Conservation (phyloP, 1,140 invertebrate genomes). For the Lerema accius region DNA sequence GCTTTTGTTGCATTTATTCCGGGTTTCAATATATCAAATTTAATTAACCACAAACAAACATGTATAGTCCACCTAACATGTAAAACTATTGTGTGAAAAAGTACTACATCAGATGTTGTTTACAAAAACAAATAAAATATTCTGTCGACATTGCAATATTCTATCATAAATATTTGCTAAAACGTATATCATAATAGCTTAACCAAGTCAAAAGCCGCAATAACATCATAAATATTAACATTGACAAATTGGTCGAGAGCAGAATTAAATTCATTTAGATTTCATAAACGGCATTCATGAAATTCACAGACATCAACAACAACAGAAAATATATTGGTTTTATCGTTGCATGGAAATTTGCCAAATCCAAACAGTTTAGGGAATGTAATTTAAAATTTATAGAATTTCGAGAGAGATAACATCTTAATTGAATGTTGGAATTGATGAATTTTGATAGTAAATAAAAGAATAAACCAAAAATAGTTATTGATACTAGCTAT, state of each 20-base stretch:
- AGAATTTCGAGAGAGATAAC: slow-evolving; percentile 67
- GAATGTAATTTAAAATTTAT: slow-evolving; percentile 69
- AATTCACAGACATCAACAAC: slow-evolving; percentile 33
- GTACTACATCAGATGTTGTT: neutral
- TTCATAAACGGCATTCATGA: slow-evolving; percentile 34
- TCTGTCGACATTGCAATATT: neutral
- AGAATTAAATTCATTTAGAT: slow-evolving; percentile 32
- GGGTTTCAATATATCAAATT: no score
- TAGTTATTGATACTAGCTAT: no score
- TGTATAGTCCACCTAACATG: no score
- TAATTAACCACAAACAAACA: no score
- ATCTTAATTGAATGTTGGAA: slow-evolving; percentile 52
- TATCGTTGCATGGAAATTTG: slow-evolving; percentile 64
- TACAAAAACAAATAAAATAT: neutral
- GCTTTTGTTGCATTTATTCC: no score
- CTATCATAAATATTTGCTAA: neutral
- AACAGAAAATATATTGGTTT: slow-evolving; percentile 49
- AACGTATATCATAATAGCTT: slow-evolving; percentile 3
- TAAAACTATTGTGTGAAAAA: no score
- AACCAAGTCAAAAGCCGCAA: slow-evolving; percentile 25
- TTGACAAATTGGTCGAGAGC: slow-evolving; percentile 24
- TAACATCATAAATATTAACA: slow-evolving; percentile 28
- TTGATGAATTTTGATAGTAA: slow-evolving; percentile 46
- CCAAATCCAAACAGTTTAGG: slow-evolving; percentile 59
- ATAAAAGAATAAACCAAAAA: no score